A percentile compares a stretch with the other conserved stretches of the same genome.
Conservation (phyloP, 2,888 invertebrate species). For the Copidosoma aretas region DNA sequence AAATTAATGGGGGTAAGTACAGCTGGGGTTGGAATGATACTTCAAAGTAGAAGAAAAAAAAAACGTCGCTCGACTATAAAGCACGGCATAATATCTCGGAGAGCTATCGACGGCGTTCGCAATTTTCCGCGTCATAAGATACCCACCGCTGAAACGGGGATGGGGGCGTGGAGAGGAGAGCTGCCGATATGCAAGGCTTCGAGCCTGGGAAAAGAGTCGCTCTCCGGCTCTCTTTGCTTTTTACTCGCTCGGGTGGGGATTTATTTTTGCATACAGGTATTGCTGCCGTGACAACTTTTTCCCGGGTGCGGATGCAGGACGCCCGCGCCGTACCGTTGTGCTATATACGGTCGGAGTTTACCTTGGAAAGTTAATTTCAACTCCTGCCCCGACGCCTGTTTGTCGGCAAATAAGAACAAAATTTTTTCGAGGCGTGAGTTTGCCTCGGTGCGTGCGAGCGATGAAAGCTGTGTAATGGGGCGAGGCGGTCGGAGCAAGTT, state of each 20-base stretch:
- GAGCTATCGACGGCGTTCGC: conserved; percentile 45
- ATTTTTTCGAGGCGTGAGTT: too few relatives aligned
- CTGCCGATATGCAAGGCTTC: conserved; percentile 29
- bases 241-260: conserved; percentile 13
- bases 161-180: conserved; percentile 25
- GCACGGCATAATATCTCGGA: not conserved
- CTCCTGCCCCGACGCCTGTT: not conserved
- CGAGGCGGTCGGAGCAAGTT: too few relatives aligned
- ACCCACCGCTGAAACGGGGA: conserved; percentile 1
- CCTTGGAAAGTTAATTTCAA: too few relatives aligned
- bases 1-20: too few relatives aligned
- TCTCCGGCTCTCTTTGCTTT: conserved; percentile 22
- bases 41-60: not conserved
- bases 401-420: too few relatives aligned
- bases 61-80: not conserved
- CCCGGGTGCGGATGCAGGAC: too few relatives aligned
- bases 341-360: too few relatives aligned
- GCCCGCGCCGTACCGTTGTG: too few relatives aligned
- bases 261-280: not conserved
- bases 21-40: not conserved
- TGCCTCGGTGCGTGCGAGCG: too few relatives aligned
- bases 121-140: conserved; percentile 51
- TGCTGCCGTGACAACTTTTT: too few relatives aligned
- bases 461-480: too few relatives aligned
- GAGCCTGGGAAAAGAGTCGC: conserved; percentile 33